Evolutionary conservation across 2,113 vertebrate species (phyloP).

Genomic region (Ondatra zibethicus): DNA sequence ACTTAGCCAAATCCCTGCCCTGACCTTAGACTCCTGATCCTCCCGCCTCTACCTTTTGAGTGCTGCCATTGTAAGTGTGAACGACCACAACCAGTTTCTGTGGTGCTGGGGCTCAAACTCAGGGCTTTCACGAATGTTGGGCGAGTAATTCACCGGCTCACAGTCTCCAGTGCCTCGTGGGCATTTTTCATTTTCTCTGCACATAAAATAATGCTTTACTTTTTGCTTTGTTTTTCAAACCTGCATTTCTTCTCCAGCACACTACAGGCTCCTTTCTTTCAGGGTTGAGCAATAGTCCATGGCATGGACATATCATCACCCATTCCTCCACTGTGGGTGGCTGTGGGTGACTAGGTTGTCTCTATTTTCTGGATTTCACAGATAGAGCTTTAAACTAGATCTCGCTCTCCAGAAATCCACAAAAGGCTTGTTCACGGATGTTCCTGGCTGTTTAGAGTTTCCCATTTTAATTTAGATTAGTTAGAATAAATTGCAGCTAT

Average conservation of each 20-base stretch:
- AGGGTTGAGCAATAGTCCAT: neutral
- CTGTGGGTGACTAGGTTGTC: neutral
- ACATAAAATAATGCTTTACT: neutral
- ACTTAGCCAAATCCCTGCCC: too few species aligned
- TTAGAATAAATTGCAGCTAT: neutral
- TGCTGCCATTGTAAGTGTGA: neutral
- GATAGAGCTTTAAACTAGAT: neutral
- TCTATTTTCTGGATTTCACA: neutral
- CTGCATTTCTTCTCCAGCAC: neutral
- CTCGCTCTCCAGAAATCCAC: neutral
- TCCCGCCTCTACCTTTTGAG: too few species aligned
- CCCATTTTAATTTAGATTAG: neutral
- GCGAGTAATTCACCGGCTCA: neutral
- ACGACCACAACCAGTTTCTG: neutral
- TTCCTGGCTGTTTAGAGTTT: neutral
- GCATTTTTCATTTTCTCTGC: neutral
- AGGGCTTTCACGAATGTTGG: neutral
- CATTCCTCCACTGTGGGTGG: neutral
- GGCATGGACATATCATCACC: neutral
- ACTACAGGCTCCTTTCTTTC: neutral
- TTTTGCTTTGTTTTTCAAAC: neutral
- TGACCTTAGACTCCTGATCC: neutral
- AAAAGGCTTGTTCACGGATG: neutral
- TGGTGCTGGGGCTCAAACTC: neutral
- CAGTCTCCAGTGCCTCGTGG: accelerated